Evolutionary conservation across 2,113 vertebrate genomes (phyloP).

Genomic region (Xenopus tropicalis): UCB_Xtro_10.0 CM004444.2:86584001-86584500

Average conservation of each 20-base stretch:
- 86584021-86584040: constrained; percentile 30
- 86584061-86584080: constrained; percentile 16
- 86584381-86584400: background rate
- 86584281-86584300: constrained; percentile 1
- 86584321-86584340: constrained; percentile 26
- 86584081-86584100: constrained; percentile 18
- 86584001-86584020: constrained; percentile 8
- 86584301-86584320: constrained; percentile 8
- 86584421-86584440: constrained; percentile 9
- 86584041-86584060: background rate
- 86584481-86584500: constrained; percentile 2
- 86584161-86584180: constrained; percentile 9
- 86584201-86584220: constrained; percentile 7
- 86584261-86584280: constrained; percentile 1
- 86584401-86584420: background rate
- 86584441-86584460: constrained; percentile 6
- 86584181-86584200: constrained; percentile 4
- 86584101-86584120: constrained; percentile 11
- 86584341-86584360: constrained; percentile 17
- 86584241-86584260: constrained; percentile 1
- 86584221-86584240: background rate
- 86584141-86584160: constrained; percentile 7
- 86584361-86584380: background rate
- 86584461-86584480: background rate
- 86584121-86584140: constrained; percentile 16